These are phyloP conservation scores for Dugesia japonica DNA, from an alignment of 2,888 invertebrate species.

Conservation along the genomic window DNA sequence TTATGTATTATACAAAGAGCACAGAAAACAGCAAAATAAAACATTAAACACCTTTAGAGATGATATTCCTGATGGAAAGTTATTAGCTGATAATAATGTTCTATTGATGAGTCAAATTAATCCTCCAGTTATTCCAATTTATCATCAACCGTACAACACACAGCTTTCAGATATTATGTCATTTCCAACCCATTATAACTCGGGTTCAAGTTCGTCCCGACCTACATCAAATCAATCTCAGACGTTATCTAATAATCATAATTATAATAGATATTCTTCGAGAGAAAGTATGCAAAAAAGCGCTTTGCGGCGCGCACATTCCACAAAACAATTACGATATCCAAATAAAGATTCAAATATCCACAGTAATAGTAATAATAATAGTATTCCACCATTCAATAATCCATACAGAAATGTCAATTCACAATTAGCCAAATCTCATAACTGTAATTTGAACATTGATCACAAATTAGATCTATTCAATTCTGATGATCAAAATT, in stretches of 20 bases:
- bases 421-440: neutral
- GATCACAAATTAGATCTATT: conserved; percentile 4
- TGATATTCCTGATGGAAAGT: neutral
- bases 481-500: neutral
- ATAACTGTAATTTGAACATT: conserved; percentile 13
- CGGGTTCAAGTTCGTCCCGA: neutral
- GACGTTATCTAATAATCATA: neutral
- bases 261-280: neutral
- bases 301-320: neutral
- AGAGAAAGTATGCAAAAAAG: neutral
- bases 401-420: neutral
- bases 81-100: neutral
- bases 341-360: neutral
- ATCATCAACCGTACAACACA: neutral
- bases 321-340: neutral
- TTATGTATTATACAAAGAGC: conserved; percentile 30
- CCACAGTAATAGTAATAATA: neutral
- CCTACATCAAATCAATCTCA: conserved; percentile 11
- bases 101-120: conserved; percentile 1
- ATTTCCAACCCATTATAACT: neutral
- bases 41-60: neutral
- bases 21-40: conserved; percentile 20
- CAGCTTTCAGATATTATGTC: neutral
- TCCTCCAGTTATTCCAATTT: conserved; percentile 14
- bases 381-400: conserved; percentile 16